Evolutionary conservation across 1,140 invertebrate species (phyloP).

Genomic region (Nylanderia fulva): DNA sequence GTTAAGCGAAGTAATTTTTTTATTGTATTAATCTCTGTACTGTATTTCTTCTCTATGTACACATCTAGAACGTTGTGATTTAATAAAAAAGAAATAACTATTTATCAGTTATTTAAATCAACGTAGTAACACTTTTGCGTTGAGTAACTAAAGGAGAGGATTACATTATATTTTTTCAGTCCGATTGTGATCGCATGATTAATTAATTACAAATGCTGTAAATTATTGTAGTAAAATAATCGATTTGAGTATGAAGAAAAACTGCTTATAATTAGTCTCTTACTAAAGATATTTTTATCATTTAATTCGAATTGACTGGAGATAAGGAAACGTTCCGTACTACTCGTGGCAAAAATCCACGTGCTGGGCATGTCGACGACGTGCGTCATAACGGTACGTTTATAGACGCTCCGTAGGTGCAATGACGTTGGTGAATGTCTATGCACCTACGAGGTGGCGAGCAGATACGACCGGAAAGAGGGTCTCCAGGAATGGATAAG

Average conservation of each 20-base stretch:
- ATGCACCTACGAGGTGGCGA: slow-evolving; percentile 59
- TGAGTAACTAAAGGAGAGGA: not conserved
- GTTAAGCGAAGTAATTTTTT: too few species aligned
- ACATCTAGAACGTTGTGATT: too few species aligned
- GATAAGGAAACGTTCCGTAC: not conserved
- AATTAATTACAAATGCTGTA: not conserved
- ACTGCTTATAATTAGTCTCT: not conserved
- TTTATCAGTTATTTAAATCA: slow-evolving; percentile 28
- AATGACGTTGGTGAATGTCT: slow-evolving; percentile 61
- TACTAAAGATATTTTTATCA: slow-evolving; percentile 3
- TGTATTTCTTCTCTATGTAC: too few species aligned
- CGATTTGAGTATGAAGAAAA: not conserved
- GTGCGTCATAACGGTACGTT: slow-evolving; percentile 56
- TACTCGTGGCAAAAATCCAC: slow-evolving; percentile 33
- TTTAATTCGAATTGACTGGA: not conserved
- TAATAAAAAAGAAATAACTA: not conserved
- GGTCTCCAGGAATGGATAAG: slow-evolving; percentile 50
- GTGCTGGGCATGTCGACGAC: slow-evolving; percentile 8
- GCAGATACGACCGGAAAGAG: slow-evolving; percentile 51
- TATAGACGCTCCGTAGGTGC: slow-evolving; percentile 55
- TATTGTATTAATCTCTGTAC: too few species aligned
- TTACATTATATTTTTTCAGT: not conserved
- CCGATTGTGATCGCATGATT: not conserved
- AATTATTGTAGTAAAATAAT: slow-evolving; percentile 9
- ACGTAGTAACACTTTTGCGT: not conserved